These are phyloP conservation scores for Azorinus chamasolen DNA, from an alignment of 2,888 invertebrate species.

Conservation along the genomic window DNA sequence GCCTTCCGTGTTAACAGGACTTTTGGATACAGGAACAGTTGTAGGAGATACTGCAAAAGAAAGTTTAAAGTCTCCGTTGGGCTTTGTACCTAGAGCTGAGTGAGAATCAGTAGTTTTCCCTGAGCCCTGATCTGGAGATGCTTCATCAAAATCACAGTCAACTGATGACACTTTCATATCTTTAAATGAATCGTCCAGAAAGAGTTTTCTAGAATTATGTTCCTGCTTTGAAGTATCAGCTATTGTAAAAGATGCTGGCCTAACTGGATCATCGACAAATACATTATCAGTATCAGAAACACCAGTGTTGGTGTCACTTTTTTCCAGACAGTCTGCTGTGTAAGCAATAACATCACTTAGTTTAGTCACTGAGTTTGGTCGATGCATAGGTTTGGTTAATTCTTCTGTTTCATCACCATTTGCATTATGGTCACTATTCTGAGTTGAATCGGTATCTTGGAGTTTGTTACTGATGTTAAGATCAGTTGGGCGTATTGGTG, in stretches of 20 bases:
- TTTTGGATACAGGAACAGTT: slow-evolving; percentile 14
- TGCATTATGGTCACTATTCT: neutral
- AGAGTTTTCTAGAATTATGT: slow-evolving; percentile 12
- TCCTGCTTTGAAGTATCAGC: too few species aligned
- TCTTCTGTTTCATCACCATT: neutral
- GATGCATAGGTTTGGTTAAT: slow-evolving; percentile 1
- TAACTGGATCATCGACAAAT: slow-evolving; percentile 11
- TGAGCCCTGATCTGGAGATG: too few species aligned
- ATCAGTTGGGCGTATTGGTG: slow-evolving; percentile 41
- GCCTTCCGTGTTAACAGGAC: slow-evolving; percentile 42
- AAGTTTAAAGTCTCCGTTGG: slow-evolving; percentile 9
- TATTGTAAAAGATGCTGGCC: too few species aligned
- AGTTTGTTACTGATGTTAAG: slow-evolving; percentile 16
- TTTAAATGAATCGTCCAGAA: slow-evolving; percentile 10
- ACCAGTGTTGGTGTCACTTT: slow-evolving; percentile 28
- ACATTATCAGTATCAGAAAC: slow-evolving; percentile 6
- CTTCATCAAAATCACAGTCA: slow-evolving; percentile 16
- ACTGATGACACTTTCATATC: slow-evolving; percentile 58
- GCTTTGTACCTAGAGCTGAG: neutral
- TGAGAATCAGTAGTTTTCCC: neutral
- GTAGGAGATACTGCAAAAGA: slow-evolving; percentile 35
- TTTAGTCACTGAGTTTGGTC: slow-evolving; percentile 40
- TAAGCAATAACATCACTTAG: slow-evolving; percentile 60
- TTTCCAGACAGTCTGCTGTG: slow-evolving; percentile 62
- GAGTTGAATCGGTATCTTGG: neutral